Evolutionary conservation across 1,140 invertebrate genomes (phyloP).

Genomic region (Scaptomyza pallida): DNA sequence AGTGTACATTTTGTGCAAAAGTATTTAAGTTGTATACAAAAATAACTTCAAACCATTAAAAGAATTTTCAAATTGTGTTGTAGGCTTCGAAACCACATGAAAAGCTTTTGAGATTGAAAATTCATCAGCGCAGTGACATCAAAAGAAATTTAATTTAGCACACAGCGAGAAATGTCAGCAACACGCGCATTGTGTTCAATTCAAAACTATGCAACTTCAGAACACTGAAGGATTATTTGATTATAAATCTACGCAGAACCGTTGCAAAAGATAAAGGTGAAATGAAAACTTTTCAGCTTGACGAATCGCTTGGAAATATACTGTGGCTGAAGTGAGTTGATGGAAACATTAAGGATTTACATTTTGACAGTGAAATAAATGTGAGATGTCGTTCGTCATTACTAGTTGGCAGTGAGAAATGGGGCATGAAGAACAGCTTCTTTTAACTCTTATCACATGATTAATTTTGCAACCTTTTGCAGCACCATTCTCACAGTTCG

Average conservation of each 20-base stretch:
- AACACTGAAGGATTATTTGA: constrained; percentile 23
- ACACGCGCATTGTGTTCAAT: constrained; percentile 7
- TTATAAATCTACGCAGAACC: not conserved
- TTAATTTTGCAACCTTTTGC: not conserved
- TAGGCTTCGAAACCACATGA: no score
- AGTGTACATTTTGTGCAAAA: not conserved
- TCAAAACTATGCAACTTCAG: constrained; percentile 22
- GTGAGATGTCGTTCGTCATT: constrained; percentile 15
- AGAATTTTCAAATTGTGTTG: no score
- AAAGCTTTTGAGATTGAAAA: no score
- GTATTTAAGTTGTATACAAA: not conserved
- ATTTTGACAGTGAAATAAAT: constrained; percentile 28
- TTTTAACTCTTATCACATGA: no score
- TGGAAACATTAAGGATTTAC: constrained; percentile 32
- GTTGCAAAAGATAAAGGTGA: not conserved
- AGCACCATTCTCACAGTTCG: not conserved
- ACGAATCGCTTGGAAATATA: constrained; percentile 1
- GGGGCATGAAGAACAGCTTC: not conserved
- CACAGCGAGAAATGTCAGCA: not conserved
- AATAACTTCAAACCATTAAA: no score
- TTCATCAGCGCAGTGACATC: constrained; percentile 1
- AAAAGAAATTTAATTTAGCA: constrained; percentile 16
- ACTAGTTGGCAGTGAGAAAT: not conserved
- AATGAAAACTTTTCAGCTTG: constrained; percentile 5
- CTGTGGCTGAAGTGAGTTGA: constrained; percentile 8